Conservation (phyloP, 1,140 invertebrate species). For the Scylla paramamosain region DNA sequence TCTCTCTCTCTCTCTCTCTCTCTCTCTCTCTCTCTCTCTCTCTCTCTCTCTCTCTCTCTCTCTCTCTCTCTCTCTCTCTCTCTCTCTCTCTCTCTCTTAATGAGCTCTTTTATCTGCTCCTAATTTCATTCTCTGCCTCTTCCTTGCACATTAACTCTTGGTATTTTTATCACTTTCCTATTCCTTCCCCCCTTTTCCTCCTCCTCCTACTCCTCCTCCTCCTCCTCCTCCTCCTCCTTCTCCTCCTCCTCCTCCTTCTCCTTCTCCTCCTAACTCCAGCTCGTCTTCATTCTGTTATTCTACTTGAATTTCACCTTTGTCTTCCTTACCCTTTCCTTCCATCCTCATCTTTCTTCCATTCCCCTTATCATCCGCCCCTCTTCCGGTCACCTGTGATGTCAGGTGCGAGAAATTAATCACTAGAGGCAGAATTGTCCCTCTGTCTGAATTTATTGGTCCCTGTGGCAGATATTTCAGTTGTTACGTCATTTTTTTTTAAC, state of each 20-base stretch:
- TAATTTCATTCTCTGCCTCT: neutral
- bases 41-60: neutral
- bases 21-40: slow-evolving; percentile 20
- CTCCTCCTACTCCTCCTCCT: neutral
- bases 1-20: neutral
- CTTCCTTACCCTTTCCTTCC: no score
- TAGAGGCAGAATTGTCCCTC: neutral
- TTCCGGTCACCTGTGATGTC: neutral
- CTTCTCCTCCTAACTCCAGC: neutral
- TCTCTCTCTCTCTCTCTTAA: neutral
- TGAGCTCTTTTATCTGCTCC: neutral
- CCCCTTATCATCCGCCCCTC: neutral
- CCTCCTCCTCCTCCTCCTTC: neutral
- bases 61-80: neutral
- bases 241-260: neutral
- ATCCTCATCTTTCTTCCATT: neutral
- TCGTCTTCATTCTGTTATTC: no score
- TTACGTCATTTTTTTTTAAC: neutral
- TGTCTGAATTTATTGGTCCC: neutral
- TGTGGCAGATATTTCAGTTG: neutral
- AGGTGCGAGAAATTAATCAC: neutral
- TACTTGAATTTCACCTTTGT: no score
- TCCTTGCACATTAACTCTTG: neutral
- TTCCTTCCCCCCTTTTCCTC: neutral
- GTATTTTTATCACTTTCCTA: neutral